phyloP scores from a whole-genome alignment of 1,140 invertebrate genomes.

The Neomicropteryx cornuta region DNA sequence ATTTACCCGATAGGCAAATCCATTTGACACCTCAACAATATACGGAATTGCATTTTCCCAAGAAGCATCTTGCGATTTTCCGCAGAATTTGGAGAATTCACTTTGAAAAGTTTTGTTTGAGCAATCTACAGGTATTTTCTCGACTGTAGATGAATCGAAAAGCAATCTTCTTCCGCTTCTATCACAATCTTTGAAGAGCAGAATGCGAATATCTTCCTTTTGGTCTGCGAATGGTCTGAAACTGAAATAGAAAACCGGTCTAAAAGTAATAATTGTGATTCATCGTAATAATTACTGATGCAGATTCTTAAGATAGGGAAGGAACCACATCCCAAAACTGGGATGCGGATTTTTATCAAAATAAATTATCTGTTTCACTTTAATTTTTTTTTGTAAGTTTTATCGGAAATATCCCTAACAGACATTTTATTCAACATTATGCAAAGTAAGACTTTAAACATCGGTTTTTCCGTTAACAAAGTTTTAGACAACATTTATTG shows the following conservation, averaged over 20 bases:
- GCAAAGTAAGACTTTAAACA: too few species aligned
- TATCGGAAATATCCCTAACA: too few species aligned
- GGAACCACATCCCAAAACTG: neutral
- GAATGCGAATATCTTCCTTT: conserved; percentile 57
- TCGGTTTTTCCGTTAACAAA: too few species aligned
- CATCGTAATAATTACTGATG: neutral
- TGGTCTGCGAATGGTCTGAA: conserved; percentile 40
- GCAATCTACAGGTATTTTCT: conserved; percentile 38
- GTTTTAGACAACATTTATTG: too few species aligned
- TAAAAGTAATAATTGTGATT: neutral
- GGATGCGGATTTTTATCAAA: neutral
- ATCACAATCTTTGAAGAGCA: conserved; percentile 79
- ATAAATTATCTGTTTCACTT: conserved; percentile 1
- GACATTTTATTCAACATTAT: too few species aligned
- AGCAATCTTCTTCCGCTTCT: conserved; percentile 65
- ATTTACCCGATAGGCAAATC: conserved; percentile 42
- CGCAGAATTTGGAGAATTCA: too few species aligned
- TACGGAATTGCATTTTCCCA: conserved; percentile 23
- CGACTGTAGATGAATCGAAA: conserved; percentile 71
- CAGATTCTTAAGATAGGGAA: neutral
- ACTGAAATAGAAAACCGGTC: conserved; percentile 10
- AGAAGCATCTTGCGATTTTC: too few species aligned
- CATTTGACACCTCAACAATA: conserved; percentile 41
- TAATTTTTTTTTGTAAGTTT: neutral
- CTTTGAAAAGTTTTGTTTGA: conserved; percentile 27